phyloP scores from a whole-genome alignment of 2,113 vertebrate genomes.

The Passer domesticus region DNA sequence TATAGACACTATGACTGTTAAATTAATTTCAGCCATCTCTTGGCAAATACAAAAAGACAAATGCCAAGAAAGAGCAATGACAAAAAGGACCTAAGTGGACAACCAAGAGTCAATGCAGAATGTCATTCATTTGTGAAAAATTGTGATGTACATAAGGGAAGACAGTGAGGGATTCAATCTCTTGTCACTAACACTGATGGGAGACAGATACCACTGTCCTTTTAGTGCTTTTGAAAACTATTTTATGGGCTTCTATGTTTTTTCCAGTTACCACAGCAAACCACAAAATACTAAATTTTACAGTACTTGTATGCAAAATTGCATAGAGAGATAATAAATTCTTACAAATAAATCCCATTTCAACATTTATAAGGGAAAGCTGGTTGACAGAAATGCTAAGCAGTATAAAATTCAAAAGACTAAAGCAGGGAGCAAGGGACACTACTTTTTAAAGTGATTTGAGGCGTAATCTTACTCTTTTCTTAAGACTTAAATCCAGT shows the following conservation, averaged over 20 bases:
- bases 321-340: constrained; percentile 47
- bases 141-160: background rate
- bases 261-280: background rate
- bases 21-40: background rate
- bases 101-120: background rate
- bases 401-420: constrained; percentile 1
- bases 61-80: background rate
- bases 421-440: background rate
- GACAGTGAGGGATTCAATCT: background rate
- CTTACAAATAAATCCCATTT: constrained; percentile 14
- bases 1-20: background rate
- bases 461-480: background rate
- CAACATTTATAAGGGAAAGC: background rate
- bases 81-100: background rate
- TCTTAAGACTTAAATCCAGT: background rate
- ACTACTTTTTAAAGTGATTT: background rate
- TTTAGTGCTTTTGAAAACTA: background rate
- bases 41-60: constrained; percentile 9
- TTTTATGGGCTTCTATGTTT: background rate
- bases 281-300: background rate
- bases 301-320: constrained; percentile 33
- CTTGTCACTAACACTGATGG: background rate
- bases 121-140: background rate
- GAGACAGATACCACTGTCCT: background rate
- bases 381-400: background rate